Percentiles rank a stretch among this genome's conserved stretches.
These are phyloP conservation scores for Tachysurus fulvidraco DNA, from an alignment of 2,113 vertebrate genomes.

Conservation along the genomic window DNA sequence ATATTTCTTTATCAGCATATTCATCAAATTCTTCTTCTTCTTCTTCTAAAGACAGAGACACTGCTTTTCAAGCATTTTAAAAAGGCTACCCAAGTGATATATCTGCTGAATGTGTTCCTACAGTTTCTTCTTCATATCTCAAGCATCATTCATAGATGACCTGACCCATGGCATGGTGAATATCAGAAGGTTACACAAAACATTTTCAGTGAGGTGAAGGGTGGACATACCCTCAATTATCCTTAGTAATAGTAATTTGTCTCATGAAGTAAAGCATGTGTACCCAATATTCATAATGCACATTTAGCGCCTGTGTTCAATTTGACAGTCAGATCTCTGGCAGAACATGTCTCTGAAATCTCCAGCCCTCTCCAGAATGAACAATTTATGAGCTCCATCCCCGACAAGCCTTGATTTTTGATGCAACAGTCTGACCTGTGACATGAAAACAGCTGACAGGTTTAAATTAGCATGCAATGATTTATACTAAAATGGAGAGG, in stretches of 20 bases:
- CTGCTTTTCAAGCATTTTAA: no score
- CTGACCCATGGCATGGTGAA: background rate
- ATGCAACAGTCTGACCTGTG: background rate
- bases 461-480: slow-evolving; percentile 13
- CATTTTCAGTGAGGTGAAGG: background rate
- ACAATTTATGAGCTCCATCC: background rate
- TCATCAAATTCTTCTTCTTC: no score
- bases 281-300: background rate
- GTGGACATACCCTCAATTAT: background rate
- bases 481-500: background rate
- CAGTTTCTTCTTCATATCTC: background rate
- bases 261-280: background rate
- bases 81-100: background rate
- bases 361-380: background rate
- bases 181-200: background rate
- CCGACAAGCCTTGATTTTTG: background rate
- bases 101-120: background rate
- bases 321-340: background rate
- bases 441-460: background rate
- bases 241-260: background rate
- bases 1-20: background rate
- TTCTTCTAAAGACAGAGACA: no score
- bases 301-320: background rate
- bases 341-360: background rate
- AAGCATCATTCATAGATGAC: background rate